Evolutionary conservation across 2,888 invertebrate genomes (phyloP).

Genomic region (Caenorhabditis sulstoni): DNA sequence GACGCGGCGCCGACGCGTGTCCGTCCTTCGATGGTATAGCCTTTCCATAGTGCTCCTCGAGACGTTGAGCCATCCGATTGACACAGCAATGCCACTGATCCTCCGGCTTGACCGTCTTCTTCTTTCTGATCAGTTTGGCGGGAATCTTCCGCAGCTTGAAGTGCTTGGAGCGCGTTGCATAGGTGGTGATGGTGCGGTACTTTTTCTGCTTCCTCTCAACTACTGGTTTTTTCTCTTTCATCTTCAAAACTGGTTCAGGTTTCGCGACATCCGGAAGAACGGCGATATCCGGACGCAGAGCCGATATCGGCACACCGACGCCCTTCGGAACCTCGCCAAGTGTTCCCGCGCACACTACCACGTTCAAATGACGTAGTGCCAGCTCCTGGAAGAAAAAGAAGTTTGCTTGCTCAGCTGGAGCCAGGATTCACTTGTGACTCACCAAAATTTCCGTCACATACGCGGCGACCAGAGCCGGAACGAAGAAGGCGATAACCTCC

Average conservation of each 20-base stretch:
- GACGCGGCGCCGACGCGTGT: neutral
- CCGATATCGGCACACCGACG: neutral
- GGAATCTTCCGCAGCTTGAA: neutral
- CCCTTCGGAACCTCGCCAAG: neutral
- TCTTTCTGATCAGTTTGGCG: neutral
- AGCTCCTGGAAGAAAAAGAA: neutral
- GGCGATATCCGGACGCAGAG: neutral
- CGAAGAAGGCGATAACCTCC: conserved; percentile 22
- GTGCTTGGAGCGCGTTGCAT: neutral
- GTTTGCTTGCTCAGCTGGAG: neutral
- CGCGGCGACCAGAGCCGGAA: conserved; percentile 5
- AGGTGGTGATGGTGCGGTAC: neutral
- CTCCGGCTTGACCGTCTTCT: neutral
- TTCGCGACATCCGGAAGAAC: conserved; percentile 1
- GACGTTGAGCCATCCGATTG: neutral
- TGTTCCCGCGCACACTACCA: conserved; percentile 3
- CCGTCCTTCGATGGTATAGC: neutral
- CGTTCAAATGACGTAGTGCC: neutral
- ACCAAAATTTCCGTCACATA: conserved; percentile 34
- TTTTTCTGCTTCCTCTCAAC: neutral
- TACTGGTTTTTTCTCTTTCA: conserved; percentile 1
- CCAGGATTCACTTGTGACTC: neutral
- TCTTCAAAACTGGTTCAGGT: neutral
- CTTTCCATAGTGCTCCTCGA: conserved; percentile 8
- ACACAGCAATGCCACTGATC: neutral